Evolutionary conservation across 2,797 vertebrate species (phyloP).

Genomic region (Myripristis jacobus): DNA sequence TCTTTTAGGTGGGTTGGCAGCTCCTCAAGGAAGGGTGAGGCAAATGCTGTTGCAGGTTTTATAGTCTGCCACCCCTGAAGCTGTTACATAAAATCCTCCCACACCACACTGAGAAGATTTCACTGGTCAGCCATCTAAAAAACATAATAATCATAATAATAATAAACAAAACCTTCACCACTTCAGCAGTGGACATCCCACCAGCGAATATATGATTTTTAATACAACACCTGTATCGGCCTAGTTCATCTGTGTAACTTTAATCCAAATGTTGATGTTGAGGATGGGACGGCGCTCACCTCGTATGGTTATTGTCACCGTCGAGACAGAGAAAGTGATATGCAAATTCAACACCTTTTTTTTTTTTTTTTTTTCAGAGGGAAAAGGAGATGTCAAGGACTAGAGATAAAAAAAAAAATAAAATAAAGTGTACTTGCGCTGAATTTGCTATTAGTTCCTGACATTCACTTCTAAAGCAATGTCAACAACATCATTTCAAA

Average conservation of each 20-base stretch:
- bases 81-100: no score
- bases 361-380: not conserved
- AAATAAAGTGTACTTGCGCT: constrained; percentile 3
- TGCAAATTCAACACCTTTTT: constrained; percentile 18
- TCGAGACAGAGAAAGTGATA: constrained; percentile 8
- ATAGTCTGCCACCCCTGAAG: no score
- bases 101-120: no score
- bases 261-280: not conserved
- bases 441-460: constrained; percentile 31
- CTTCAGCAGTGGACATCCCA: no score
- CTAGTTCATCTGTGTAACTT: not conserved
- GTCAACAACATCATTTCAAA: constrained; percentile 17
- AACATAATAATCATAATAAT: no score
- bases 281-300: constrained; percentile 3
- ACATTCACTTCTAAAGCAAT: constrained; percentile 38
- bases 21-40: no score
- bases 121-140: no score
- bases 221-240: no score
- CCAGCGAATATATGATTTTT: no score
- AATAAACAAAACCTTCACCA: no score
- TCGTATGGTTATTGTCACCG: constrained; percentile 9
- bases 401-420: not conserved
- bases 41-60: no score
- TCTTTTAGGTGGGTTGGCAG: no score
- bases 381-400: constrained; percentile 33